Evolutionary conservation across 2,888 invertebrate species (phyloP).

Genomic region (Ceriagrion tenellum): DNA sequence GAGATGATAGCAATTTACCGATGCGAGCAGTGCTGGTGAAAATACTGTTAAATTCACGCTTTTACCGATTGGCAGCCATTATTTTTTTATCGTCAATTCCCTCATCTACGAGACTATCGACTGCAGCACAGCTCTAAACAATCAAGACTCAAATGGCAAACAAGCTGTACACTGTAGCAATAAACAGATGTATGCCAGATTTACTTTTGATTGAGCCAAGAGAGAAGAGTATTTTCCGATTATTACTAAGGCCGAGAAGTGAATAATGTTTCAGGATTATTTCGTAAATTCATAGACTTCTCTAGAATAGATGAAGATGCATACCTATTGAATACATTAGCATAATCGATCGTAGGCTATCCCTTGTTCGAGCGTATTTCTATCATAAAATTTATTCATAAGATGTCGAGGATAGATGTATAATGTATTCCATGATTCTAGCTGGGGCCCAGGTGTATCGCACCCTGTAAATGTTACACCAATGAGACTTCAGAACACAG

Average conservation of each 20-base stretch:
- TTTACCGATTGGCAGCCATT: not conserved
- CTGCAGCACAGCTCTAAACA: not conserved
- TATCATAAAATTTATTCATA: not conserved
- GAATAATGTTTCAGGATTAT: not conserved
- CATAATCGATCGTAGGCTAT: not conserved
- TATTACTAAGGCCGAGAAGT: not conserved
- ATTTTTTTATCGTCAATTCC: not conserved
- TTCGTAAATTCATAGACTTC: not conserved
- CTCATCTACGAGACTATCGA: not conserved
- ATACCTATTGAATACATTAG: not conserved
- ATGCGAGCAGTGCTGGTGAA: no score
- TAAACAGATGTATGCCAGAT: not conserved
- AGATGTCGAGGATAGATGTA: not conserved
- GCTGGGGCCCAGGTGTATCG: not conserved
- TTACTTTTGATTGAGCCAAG: not conserved
- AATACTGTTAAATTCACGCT: not conserved
- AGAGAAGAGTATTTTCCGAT: not conserved
- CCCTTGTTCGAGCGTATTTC: not conserved
- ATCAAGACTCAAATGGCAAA: not conserved
- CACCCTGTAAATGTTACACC: not conserved
- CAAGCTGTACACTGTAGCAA: no score
- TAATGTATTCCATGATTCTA: not conserved
- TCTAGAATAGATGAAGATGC: not conserved
- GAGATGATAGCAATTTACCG: no score
- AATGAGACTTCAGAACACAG: conserved; percentile 42